Evolutionary conservation across 1,140 invertebrate genomes (phyloP).

Genomic region (Triops cancriformis): DNA sequence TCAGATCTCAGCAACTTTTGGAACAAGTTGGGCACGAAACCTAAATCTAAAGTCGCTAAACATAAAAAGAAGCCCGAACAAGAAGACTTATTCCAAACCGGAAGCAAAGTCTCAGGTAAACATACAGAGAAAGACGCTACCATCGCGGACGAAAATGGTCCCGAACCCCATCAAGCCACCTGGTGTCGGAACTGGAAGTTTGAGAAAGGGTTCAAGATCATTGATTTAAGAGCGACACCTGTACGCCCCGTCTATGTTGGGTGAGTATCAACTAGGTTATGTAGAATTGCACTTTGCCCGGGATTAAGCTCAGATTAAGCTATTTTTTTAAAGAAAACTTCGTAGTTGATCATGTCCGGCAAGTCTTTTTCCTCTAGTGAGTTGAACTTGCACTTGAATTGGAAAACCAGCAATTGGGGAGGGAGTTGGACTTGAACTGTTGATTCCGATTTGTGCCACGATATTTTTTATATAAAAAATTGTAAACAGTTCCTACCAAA

Average conservation of each 20-base stretch:
- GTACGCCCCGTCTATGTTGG: not conserved
- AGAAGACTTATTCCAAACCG: not conserved
- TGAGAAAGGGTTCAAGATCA: not conserved
- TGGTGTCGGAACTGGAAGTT: constrained; percentile 12
- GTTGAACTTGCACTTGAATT: too few relatives aligned
- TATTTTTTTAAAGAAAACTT: too few relatives aligned
- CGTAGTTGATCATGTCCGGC: too few relatives aligned
- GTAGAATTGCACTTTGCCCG: too few relatives aligned
- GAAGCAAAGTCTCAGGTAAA: not conserved
- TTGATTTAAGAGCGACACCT: constrained; percentile 11
- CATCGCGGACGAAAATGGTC: not conserved
- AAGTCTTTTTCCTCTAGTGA: too few relatives aligned
- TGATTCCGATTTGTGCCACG: too few relatives aligned
- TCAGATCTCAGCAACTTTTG: not conserved
- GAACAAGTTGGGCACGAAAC: constrained; percentile 6
- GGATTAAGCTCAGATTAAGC: too few relatives aligned
- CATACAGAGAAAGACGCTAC: not conserved
- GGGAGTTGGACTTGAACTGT: too few relatives aligned
- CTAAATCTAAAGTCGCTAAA: not conserved
- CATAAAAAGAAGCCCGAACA: not conserved
- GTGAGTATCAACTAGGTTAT: too few relatives aligned
- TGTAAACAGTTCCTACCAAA: too few relatives aligned
- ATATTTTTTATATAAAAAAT: too few relatives aligned
- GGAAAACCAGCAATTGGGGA: too few relatives aligned
- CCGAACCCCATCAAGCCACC: not conserved